These are phyloP conservation scores for Iselma pallidipennis DNA, from an alignment of 2,888 invertebrate genomes.

Conservation along the genomic window DNA sequence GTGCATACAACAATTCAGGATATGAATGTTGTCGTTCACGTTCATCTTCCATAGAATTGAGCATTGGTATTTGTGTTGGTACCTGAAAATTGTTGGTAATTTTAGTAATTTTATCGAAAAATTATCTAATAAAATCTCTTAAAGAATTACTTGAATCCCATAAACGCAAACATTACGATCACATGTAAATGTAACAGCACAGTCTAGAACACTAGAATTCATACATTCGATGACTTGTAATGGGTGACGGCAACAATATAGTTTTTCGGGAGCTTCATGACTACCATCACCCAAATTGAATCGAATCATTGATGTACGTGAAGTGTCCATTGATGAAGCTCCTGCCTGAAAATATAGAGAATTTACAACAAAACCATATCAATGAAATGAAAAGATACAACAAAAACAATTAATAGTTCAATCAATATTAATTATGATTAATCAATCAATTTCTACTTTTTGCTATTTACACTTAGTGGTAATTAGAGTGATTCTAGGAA, in stretches of 20 bases:
- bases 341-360: constrained; percentile 36
- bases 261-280: constrained; percentile 56
- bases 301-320: constrained; percentile 49
- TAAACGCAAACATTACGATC: constrained; percentile 79
- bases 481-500: too few relatives aligned
- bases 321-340: constrained; percentile 48
- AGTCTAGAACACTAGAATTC: constrained; percentile 76
- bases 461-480: not conserved
- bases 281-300: constrained; percentile 42
- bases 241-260: constrained; percentile 71
- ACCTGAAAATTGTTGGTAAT: constrained; percentile 57
- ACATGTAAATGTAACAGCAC: constrained; percentile 78
- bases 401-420: too few relatives aligned
- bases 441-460: not conserved
- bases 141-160: constrained; percentile 64
- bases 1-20: constrained; percentile 79
- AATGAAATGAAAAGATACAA: too few relatives aligned
- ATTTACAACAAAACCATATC: not conserved
- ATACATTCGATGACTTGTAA: constrained; percentile 72
- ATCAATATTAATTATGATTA: not conserved
- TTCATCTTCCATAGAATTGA: constrained; percentile 40
- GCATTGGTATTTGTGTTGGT: constrained; percentile 71
- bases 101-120: not conserved
- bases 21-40: constrained; percentile 58
- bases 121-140: not conserved